A percentile compares a stretch with the other conserved stretches of the same genome.
Conservation (phyloP, 2,888 invertebrate species). For the Nemoura dubitans region DNA sequence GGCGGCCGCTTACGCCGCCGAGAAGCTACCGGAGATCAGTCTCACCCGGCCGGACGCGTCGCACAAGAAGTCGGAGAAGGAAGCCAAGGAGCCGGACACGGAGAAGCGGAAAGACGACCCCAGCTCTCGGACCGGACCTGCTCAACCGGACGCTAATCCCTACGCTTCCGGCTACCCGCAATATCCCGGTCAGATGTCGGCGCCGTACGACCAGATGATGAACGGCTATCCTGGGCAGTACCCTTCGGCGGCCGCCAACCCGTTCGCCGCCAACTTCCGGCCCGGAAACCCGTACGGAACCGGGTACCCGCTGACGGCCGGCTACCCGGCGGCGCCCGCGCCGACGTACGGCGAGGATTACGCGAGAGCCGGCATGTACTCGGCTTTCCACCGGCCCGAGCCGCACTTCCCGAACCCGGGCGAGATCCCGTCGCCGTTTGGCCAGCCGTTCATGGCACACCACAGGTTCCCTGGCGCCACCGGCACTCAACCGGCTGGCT, state of each 20-base stretch:
- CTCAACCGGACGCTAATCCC: background rate
- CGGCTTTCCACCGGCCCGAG: slow-evolving; percentile 53
- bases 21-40: background rate
- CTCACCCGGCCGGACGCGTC: background rate
- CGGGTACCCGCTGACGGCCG: background rate
- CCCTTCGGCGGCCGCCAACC: slow-evolving; percentile 28
- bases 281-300: slow-evolving; percentile 31
- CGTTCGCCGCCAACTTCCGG: slow-evolving; percentile 41
- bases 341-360: slow-evolving; percentile 46
- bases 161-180: background rate
- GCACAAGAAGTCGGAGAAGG: background rate
- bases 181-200: slow-evolving; percentile 36
- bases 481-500: slow-evolving; percentile 42
- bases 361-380: slow-evolving; percentile 51
- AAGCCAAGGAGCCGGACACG: slow-evolving; percentile 32
- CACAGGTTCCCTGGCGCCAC: slow-evolving; percentile 28
- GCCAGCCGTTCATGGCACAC: slow-evolving; percentile 32
- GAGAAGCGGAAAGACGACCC: slow-evolving; percentile 47
- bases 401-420: slow-evolving; percentile 49
- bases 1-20: background rate
- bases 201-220: slow-evolving; percentile 47
- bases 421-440: slow-evolving; percentile 36
- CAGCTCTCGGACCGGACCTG: slow-evolving; percentile 45
- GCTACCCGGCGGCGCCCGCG: background rate
- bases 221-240: slow-evolving; percentile 45